Evolutionary conservation across 1,140 invertebrate genomes (phyloP).

Genomic region (Brachystomella parvula): DNA sequence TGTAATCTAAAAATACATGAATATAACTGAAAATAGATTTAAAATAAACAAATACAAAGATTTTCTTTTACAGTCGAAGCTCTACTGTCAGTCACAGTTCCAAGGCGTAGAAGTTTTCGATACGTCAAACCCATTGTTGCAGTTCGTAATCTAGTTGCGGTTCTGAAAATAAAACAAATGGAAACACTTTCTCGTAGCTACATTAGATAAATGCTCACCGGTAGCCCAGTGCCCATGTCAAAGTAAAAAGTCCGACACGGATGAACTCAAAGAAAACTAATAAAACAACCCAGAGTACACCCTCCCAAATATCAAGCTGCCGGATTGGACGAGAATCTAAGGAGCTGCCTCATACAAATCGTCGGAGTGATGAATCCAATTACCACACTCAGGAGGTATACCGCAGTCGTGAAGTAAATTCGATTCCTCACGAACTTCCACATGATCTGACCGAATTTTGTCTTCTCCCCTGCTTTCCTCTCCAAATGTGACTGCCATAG

Average conservation of each 20-base stretch:
- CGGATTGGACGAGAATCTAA: constrained; percentile 47
- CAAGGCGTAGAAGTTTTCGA: constrained; percentile 54
- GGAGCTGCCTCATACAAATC: constrained; percentile 50
- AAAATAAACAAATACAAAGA: background rate
- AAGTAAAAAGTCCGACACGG: constrained; percentile 52
- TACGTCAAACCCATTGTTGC: constrained; percentile 56
- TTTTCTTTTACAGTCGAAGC: constrained; percentile 58
- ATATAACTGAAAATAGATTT: constrained; percentile 21
- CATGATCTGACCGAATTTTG: constrained; percentile 42
- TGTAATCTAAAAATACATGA: constrained; percentile 1
- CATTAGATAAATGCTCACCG: constrained; percentile 38
- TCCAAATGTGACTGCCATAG: constrained; percentile 35
- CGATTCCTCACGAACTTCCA: constrained; percentile 53
- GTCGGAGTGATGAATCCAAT: constrained; percentile 58
- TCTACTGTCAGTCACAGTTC: constrained; percentile 50
- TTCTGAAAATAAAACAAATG: constrained; percentile 43
- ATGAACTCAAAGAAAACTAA: constrained; percentile 50
- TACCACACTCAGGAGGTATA: constrained; percentile 49
- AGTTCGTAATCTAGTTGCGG: constrained; percentile 53
- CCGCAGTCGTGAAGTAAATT: constrained; percentile 47
- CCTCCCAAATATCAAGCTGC: constrained; percentile 43
- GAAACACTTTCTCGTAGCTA: too few relatives aligned
- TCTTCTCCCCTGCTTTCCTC: constrained; percentile 12
- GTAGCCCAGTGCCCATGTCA: constrained; percentile 55
- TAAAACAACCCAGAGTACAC: constrained; percentile 49